Evolutionary conservation across 1,140 invertebrate genomes (phyloP).

Genomic region (Camponotus floridanus): DNA sequence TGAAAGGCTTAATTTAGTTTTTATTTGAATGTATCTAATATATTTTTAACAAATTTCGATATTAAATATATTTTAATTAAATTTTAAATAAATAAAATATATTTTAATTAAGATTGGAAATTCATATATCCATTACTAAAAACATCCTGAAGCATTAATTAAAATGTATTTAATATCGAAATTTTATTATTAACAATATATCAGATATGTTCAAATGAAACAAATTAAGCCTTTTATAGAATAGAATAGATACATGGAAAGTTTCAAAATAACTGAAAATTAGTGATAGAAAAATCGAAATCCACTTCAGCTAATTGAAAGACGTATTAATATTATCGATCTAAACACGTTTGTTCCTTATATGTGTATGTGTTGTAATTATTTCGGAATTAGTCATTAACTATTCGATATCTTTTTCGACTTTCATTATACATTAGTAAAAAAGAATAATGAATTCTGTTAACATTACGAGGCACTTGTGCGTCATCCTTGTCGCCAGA

Average conservation of each 20-base stretch:
- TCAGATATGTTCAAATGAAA: too few relatives aligned
- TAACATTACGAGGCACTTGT: constrained; percentile 4
- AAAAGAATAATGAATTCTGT: background rate
- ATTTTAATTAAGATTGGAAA: too few relatives aligned
- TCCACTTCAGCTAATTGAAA: background rate
- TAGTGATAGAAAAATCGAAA: background rate
- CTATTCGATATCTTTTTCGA: background rate
- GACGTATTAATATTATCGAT: background rate
- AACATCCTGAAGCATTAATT: too few relatives aligned
- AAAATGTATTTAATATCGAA: too few relatives aligned
- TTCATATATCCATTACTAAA: too few relatives aligned
- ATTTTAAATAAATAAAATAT: background rate
- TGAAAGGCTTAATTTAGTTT: too few relatives aligned
- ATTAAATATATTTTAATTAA: background rate
- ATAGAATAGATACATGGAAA: background rate
- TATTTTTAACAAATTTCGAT: background rate
- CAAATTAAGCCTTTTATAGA: too few relatives aligned
- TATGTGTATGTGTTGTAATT: background rate
- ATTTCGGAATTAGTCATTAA: background rate
- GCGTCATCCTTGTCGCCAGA: background rate
- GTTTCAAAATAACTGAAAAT: background rate
- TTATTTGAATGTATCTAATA: too few relatives aligned
- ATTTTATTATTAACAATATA: too few relatives aligned
- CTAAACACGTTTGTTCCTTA: background rate
- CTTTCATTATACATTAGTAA: background rate